These are phyloP conservation scores for Romanogobio albipinnatus DNA, from an alignment of 2,113 vertebrate species.

Conservation along the genomic window DNA sequence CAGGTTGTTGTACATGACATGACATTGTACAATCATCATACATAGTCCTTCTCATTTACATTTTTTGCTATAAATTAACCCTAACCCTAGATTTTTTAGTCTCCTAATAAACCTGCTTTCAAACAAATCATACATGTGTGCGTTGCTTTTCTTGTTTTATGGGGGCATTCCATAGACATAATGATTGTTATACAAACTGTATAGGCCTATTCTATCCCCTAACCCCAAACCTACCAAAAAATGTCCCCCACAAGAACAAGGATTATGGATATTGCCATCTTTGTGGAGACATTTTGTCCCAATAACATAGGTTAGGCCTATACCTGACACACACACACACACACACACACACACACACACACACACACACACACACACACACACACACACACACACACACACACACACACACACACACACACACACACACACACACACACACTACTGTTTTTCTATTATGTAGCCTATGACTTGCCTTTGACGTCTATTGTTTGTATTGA, in stretches of 20 bases:
- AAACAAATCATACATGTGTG: not conserved
- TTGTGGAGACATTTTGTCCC: too few relatives aligned
- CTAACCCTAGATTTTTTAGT: not conserved
- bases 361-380: not conserved
- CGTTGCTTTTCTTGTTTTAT: too few relatives aligned
- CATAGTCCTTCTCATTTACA: not conserved
- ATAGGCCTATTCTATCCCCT: too few relatives aligned
- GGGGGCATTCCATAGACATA: too few relatives aligned
- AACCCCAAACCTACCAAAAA: too few relatives aligned
- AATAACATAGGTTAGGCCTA: too few relatives aligned
- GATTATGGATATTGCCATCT: too few relatives aligned
- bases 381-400: too few relatives aligned
- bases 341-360: not conserved
- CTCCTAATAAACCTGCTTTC: not conserved
- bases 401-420: not conserved
- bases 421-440: not conserved
- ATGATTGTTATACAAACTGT: too few relatives aligned
- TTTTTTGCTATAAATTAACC: not conserved
- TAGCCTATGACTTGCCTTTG: not conserved
- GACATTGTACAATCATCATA: not conserved
- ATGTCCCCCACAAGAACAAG: too few relatives aligned
- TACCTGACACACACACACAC: too few relatives aligned
- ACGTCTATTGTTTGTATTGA: not conserved
- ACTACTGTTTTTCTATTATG: not conserved
- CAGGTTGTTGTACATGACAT: constrained; percentile 4